Percentiles rank a stretch among this genome's conserved stretches.
These are phyloP conservation scores for Drosophila parabipectinata DNA, from an alignment of 1,140 invertebrate genomes.

Conservation along the genomic window DNA sequence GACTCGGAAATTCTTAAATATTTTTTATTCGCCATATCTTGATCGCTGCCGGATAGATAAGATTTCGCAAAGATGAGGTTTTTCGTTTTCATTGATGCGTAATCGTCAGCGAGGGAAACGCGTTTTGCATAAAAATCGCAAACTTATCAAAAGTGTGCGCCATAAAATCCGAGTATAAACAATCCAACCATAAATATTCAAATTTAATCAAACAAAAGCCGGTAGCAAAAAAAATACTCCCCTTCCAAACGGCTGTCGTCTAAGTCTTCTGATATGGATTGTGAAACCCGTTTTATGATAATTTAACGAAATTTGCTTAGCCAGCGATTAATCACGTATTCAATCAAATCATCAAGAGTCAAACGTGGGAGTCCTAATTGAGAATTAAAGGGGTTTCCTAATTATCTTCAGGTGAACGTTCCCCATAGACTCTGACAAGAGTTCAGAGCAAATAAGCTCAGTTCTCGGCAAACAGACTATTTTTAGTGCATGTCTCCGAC, in stretches of 20 bases:
- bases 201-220: slow-evolving; percentile 39
- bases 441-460: slow-evolving; percentile 11
- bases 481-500: slow-evolving; percentile 9
- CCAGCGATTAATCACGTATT: slow-evolving; percentile 23
- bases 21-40: neutral
- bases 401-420: slow-evolving; percentile 24
- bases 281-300: slow-evolving; percentile 18
- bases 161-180: slow-evolving; percentile 27
- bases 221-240: slow-evolving; percentile 21
- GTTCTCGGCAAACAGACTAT: slow-evolving; percentile 8
- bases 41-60: slow-evolving; percentile 12
- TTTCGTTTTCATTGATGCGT: slow-evolving; percentile 39
- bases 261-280: slow-evolving; percentile 23
- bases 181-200: slow-evolving; percentile 44
- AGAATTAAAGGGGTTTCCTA: neutral
- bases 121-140: slow-evolving; percentile 51
- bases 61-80: slow-evolving; percentile 35
- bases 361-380: slow-evolving; percentile 5
- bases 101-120: slow-evolving; percentile 28
- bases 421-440: neutral
- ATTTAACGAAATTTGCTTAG: neutral
- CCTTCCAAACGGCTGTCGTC: neutral
- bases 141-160: slow-evolving; percentile 29
- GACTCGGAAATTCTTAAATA: neutral
- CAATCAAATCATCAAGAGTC: slow-evolving; percentile 19